These are phyloP conservation scores for Mystacornis crossleyi DNA, from an alignment of 2,113 vertebrate genomes.

Conservation along the genomic window DNA sequence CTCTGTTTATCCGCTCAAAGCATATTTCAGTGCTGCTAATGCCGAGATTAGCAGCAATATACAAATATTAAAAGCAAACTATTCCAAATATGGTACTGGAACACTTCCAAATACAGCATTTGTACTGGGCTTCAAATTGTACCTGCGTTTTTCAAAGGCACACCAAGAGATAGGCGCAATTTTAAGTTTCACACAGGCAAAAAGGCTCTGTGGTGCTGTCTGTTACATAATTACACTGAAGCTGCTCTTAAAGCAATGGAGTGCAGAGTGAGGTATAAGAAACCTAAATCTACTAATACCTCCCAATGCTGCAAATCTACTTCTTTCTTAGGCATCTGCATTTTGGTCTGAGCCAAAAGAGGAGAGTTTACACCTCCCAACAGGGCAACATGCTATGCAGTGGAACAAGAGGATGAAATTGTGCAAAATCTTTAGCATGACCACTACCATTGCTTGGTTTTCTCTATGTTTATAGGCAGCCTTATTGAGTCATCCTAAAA, in stretches of 20 bases:
- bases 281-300: background rate
- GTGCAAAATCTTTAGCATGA: background rate
- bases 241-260: background rate
- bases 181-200: background rate
- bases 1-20: background rate
- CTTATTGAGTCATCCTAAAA: background rate
- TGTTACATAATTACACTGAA: background rate
- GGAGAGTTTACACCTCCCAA: background rate
- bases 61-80: background rate
- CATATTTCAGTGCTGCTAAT: background rate
- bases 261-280: background rate
- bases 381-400: background rate
- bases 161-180: background rate
- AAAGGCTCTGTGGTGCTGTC: background rate
- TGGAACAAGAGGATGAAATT: background rate
- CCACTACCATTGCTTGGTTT: background rate
- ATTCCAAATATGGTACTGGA: background rate
- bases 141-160: background rate
- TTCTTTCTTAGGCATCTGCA: background rate
- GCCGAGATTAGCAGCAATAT: background rate
- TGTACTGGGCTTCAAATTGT: background rate
- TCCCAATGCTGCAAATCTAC: background rate
- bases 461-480: background rate
- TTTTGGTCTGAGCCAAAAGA: background rate
- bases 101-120: background rate